Evolutionary conservation across 2,888 invertebrate genomes (phyloP), one percentile per base, ranked within the genome.

Genomic region (Luffia ferchaultella): DNA sequence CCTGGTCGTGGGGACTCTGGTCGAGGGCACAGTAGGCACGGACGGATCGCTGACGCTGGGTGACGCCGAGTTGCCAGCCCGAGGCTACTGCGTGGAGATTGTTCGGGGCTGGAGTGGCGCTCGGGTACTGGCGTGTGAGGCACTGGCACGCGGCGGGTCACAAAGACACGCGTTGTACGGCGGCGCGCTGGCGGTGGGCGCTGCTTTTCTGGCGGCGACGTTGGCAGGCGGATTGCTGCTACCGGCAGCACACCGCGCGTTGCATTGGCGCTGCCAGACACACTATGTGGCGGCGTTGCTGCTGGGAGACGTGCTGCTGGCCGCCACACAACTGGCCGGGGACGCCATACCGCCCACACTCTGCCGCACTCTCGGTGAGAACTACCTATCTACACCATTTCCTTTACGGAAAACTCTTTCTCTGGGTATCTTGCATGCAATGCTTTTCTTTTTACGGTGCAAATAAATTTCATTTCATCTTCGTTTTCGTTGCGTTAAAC

Each of bases 261-360:
- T 95, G 61, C 95, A 95, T 76, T 94, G 94, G 92, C 87, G 93
- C 63, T 94, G 94, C 70, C 94, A 95, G 82, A 93, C 93, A 58
- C 90, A 93, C 76, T 93, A 95, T 75, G 93, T 95, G 59, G 89
- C 90, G 55, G 93, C 93, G 67, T 88, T 95, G 57, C 88, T 94
- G 73, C 82, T 93, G 63, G 94, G 93, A 55, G 92, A 94, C 76
- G 85, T 92, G 57, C 84, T 93, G 65, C 86, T 95, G 69, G 93
- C 92, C 58, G 87, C 89, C 65, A 90, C 90, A 60, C 93, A 93
- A 76, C 85, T 93, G 51, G 88, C 89, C 47, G 87, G 88, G 3
- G 84, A 85, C 59, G 74, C 80, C 45, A 86, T 91, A 57, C 85
- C 86, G 49, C 86, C 87, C 17, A 65, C 77, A 46, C 77, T 87